Percentiles rank a stretch among this genome's conserved stretches.
phyloP scores from a whole-genome alignment of 2,888 invertebrate species.

The Eristalinus aeneus region DNA sequence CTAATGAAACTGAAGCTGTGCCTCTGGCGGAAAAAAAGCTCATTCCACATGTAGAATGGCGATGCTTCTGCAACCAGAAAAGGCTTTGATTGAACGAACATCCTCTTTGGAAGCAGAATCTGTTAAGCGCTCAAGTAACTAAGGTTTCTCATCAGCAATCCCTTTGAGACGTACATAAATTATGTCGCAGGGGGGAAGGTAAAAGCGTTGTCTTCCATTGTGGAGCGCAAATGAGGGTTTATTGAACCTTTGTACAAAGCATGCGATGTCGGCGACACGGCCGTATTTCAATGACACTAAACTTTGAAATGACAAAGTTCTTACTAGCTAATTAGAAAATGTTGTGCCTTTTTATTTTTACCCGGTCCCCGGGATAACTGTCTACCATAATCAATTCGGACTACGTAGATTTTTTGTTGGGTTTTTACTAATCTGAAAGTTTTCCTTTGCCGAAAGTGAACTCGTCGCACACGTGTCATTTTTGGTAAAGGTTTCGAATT shows the following conservation, averaged over 20 bases:
- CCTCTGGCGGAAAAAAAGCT: neutral
- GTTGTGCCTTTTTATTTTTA: neutral
- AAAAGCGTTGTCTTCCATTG: neutral
- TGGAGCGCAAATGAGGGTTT: neutral
- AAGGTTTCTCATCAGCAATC: neutral
- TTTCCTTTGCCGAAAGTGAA: no score
- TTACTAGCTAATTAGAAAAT: neutral
- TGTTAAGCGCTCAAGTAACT: neutral
- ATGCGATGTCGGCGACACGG: neutral
- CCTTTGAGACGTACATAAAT: neutral
- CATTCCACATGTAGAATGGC: neutral
- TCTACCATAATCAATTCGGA: neutral
- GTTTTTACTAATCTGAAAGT: no score
- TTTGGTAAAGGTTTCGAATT: no score
- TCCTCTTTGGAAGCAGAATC: neutral
- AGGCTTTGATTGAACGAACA: neutral
- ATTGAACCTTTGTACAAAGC: neutral
- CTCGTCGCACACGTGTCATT: no score
- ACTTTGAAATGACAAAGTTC: neutral
- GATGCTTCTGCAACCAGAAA: neutral
- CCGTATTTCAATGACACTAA: neutral
- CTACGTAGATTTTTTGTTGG: neutral
- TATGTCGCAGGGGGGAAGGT: neutral
- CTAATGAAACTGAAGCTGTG: neutral
- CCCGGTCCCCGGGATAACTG: neutral